Conservation (phyloP, 2,113 vertebrate genomes). For the Ahaetulla prasina region DNA sequence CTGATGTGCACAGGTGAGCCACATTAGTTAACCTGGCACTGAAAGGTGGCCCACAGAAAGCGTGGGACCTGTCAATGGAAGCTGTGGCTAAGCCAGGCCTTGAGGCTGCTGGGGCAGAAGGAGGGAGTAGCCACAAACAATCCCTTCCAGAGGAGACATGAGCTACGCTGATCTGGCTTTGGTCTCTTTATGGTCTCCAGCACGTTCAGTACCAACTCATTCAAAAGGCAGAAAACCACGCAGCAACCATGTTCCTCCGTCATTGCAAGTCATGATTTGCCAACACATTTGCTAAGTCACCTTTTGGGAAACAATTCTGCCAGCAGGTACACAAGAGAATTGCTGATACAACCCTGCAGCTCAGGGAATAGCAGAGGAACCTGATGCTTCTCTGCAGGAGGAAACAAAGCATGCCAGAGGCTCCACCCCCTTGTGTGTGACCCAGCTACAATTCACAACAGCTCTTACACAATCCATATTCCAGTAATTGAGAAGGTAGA, state of each 20-base stretch:
- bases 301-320: neutral
- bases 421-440: rapidly evolving
- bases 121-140: neutral
- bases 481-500: constrained; percentile 91
- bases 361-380: too few relatives aligned
- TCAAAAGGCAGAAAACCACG: neutral
- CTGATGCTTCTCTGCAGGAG: neutral
- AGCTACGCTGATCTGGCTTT: neutral
- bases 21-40: neutral
- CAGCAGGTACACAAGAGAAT: neutral
- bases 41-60: neutral
- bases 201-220: too few relatives aligned
- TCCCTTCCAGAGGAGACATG: neutral
- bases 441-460: too few relatives aligned
- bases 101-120: neutral
- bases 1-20: neutral
- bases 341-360: neutral
- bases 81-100: neutral
- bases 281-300: neutral
- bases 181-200: too few relatives aligned
- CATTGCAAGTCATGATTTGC: too few relatives aligned
- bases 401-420: neutral
- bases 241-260: neutral
- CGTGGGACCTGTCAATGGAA: neutral
- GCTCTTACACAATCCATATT: constrained; percentile 93